Conservation (phyloP, 2,888 invertebrate species). For the Cabera pusaria region DNA sequence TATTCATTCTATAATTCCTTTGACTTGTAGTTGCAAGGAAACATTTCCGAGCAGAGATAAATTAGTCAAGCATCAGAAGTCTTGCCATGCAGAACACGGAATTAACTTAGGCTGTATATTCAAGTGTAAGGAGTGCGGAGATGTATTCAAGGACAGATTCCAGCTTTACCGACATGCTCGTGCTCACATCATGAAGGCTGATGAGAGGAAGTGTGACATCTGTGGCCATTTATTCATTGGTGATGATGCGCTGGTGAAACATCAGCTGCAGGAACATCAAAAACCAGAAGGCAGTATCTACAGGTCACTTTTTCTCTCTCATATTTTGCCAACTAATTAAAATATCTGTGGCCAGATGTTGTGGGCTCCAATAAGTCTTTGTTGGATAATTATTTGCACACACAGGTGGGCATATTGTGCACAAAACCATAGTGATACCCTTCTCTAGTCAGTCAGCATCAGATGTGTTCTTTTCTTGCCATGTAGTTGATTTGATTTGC, state of each 20-base stretch:
- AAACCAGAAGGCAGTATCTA: conserved; percentile 47
- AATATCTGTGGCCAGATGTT: no score
- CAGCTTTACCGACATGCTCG: conserved; percentile 67
- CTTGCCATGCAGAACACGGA: conserved; percentile 55
- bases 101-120: conserved; percentile 54
- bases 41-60: conserved; percentile 54
- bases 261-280: conserved; percentile 58
- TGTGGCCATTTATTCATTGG: conserved; percentile 62
- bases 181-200: conserved; percentile 56
- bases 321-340: no score
- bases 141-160: conserved; percentile 60
- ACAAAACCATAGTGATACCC: no score
- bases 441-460: no score
- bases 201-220: conserved; percentile 61
- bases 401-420: no score
- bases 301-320: no score
- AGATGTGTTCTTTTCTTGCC: no score
- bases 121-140: conserved; percentile 68
- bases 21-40: conserved; percentile 61
- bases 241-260: conserved; percentile 53
- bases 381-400: no score
- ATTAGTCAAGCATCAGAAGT: conserved; percentile 56
- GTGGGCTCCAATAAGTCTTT: no score
- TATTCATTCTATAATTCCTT: conserved; percentile 42
- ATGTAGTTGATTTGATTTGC: no score